Base-by-base conservation (phyloP, 1,140 invertebrate species). In the Contarinia nasturtii region DNA sequence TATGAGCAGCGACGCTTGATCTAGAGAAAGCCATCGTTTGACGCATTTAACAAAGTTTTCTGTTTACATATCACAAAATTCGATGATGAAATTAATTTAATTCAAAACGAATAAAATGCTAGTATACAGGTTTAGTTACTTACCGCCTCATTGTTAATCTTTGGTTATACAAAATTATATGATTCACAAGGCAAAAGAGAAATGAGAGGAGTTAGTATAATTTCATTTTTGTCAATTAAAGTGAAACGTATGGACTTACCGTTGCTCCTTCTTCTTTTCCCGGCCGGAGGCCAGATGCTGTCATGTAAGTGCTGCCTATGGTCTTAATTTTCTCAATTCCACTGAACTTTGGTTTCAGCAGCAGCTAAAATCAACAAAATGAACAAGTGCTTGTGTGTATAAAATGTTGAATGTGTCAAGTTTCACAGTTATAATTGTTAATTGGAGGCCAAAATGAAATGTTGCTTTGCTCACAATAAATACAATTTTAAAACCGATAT, bases 241-340 rank as follows among this genome's bases (percentile, higher is more conserved):
- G 21, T 12, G 44, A 21, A 45, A 22, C 33, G 33, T n/a, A 36
- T 46, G n/a, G n/a, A 63, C 67, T 70, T 66, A 80, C 77, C 59
- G 71, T 71, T 44, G 71, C 71, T 44, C 71, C 71, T 50, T 80
- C 78, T 58, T 88, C 85, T 57, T 87, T 86, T 21, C 86, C 87
- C 1, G 87, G 86, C 48, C 83, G 73, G 11, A 98, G 66, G 0
- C 94, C 94, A 7, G 90, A 88, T 1, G 93, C 94, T 33, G 93
- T 76, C 94, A 98, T 98, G 56, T 97, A 98, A 1, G 92, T 97
- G 60, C 88, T 92, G 12, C 92, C 92, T 49, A 98, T 97, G 0
- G 94, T 98, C 65, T 98, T 98, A 43, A 98, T 98, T 65, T 98
- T 98, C 66, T 98, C 94, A 50, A 98, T 90, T 50, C 84, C 80